Conservation (phyloP, 2,113 vertebrate species). For the Terrapene triunguis region DNA sequence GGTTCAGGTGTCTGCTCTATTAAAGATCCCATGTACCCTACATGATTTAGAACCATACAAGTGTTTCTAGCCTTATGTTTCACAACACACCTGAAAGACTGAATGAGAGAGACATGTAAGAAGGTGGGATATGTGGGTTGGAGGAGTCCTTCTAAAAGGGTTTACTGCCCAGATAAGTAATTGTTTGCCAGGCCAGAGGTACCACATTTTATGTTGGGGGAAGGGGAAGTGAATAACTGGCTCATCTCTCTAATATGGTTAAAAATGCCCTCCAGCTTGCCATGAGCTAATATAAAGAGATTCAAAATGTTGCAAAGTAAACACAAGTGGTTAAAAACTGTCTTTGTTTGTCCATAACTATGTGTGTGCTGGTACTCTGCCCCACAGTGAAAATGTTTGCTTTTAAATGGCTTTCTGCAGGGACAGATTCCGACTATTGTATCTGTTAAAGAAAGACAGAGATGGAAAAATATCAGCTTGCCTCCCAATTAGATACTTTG, state of each 20-base stretch:
- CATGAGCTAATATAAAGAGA: not conserved
- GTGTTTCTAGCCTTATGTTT: not conserved
- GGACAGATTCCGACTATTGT: not conserved
- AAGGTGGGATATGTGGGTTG: not conserved
- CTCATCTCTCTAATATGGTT: not conserved
- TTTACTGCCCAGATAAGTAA: not conserved
- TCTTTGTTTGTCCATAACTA: not conserved
- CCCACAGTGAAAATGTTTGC: not conserved
- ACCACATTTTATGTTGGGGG: not conserved
- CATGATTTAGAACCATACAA: not conserved
- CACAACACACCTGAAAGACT: not conserved
- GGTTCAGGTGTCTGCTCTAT: too few species aligned
- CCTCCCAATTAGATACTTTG: not conserved
- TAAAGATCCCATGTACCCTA: not conserved
- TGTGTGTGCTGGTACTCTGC: not conserved
- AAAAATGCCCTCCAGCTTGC: not conserved
- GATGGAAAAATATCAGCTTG: not conserved
- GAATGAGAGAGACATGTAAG: not conserved
- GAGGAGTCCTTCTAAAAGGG: not conserved
- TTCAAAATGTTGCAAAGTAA: too few species aligned
- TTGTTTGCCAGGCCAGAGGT: not conserved
- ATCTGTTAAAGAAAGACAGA: not conserved
- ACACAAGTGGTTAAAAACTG: not conserved
- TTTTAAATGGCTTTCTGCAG: rapidly evolving
- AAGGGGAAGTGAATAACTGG: not conserved